Conservation (phyloP, 2,888 invertebrate genomes). For the Mamestra brassicae region DNA sequence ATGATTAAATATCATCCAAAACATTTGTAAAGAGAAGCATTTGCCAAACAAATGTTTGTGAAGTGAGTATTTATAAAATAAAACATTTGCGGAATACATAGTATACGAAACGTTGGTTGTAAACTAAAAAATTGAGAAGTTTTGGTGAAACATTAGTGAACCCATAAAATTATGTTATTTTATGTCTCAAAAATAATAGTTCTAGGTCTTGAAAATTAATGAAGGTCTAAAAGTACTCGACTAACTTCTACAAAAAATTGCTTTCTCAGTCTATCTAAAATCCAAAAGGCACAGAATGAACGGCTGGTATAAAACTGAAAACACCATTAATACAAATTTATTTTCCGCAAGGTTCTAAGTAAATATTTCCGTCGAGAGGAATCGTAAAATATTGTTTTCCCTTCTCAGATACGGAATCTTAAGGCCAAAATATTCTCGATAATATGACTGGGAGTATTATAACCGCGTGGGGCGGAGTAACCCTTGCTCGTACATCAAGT, state of each 20-base stretch:
- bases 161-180: not conserved
- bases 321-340: conserved; percentile 47
- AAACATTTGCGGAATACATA: too few relatives aligned
- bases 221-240: too few relatives aligned
- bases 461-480: conserved; percentile 39
- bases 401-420: conserved; percentile 38
- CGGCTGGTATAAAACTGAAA: conserved; percentile 29
- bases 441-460: conserved; percentile 51
- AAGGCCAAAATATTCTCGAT: conserved; percentile 48
- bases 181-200: not conserved
- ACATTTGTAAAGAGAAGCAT: too few relatives aligned
- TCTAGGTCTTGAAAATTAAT: too few relatives aligned
- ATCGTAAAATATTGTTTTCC: conserved; percentile 54
- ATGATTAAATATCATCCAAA: too few relatives aligned
- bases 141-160: too few relatives aligned
- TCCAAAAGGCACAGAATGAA: conserved; percentile 12
- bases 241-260: too few relatives aligned
- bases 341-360: conserved; percentile 37
- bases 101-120: too few relatives aligned
- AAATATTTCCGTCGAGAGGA: conserved; percentile 48
- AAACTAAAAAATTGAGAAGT: too few relatives aligned
- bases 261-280: too few relatives aligned
- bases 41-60: too few relatives aligned
- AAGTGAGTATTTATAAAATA: too few relatives aligned
- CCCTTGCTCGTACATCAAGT: conserved; percentile 77